Evolutionary conservation across 2,888 invertebrate genomes (phyloP), one percentile per base, ranked within the genome.

Genomic region (Pseudanteris insignis): DNA sequence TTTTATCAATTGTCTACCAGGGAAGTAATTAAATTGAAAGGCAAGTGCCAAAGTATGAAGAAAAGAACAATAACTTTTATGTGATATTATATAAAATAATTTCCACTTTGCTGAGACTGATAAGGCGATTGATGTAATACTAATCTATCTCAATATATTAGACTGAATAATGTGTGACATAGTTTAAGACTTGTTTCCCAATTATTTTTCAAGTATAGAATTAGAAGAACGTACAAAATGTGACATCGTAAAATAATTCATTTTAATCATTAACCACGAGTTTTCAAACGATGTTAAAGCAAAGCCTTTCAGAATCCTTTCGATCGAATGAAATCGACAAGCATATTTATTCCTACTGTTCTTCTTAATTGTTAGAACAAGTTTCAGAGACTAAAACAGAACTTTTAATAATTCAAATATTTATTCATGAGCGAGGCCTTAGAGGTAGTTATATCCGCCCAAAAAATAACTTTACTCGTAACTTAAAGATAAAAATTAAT

Each of bases 401-500:
- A 65, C 57, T 61, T 66, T 63, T 55, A 66, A 63, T 53, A 37
- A 63, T 28, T 54, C 54, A 57, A 51, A 67, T 65, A 66, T 58
- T 53, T 44, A 72, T 72, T 72, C 67, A 76, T 76, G 74, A 78
- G 79, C 70, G 78, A 78, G 79, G 79, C 79, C 79, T 79, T 79
- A 79, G 79, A 71, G 76, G 75, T 78, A 79, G 78, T 77, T 74
- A 74, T 76, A 79, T 79, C 79, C 79, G 79, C 79, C 79, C 79
- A 79, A 54, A 44, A 53, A 18, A 7, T n/a, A n/a, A n/a, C n/a
- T 68, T 68, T 18, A 18, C 18, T 18, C 18, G 18, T 18, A 18
- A 18, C 18, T 18, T 18, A 18, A 18, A 18, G 18, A 18, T 18
- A 18, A 4, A 18, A 18, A 18, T 18, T 3, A 18, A 4, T 18